Percentiles rank a stretch among this genome's conserved stretches.
phyloP scores from a whole-genome alignment of 2,888 invertebrate species.

The Steinernema carpocapsae region DNA sequence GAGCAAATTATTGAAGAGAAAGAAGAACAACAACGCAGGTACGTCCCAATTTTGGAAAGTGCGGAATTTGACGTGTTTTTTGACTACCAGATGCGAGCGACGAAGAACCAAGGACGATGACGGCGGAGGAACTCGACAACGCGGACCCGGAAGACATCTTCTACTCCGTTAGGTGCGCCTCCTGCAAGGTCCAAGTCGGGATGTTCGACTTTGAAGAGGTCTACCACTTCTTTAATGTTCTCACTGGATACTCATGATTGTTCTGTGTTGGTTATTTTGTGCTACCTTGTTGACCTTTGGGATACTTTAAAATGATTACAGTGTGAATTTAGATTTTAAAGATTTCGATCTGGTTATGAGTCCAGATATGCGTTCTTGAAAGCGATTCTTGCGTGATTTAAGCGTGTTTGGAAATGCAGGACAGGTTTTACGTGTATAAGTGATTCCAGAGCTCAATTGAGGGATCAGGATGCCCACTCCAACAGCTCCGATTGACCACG shows the following conservation, averaged over 20 bases:
- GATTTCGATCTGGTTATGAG: too few relatives aligned
- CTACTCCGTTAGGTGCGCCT: slow-evolving; percentile 73
- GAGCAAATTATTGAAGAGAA: slow-evolving; percentile 30
- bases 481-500: slow-evolving; percentile 37
- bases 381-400: too few relatives aligned
- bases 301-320: too few relatives aligned
- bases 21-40: slow-evolving; percentile 60
- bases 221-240: slow-evolving; percentile 75
- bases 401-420: too few relatives aligned
- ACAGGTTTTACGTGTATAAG: not conserved
- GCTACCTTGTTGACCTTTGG: slow-evolving; percentile 8
- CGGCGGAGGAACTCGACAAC: not conserved
- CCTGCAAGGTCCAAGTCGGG: slow-evolving; percentile 74
- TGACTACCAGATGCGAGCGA: not conserved
- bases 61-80: not conserved
- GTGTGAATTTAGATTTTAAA: too few relatives aligned
- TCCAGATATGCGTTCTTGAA: too few relatives aligned
- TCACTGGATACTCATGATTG: slow-evolving; percentile 71
- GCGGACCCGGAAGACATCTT: slow-evolving; percentile 69
- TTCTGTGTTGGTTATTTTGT: slow-evolving; percentile 20
- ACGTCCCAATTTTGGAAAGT: slow-evolving; percentile 45
- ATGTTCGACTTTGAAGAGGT: slow-evolving; percentile 74
- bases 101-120: not conserved
- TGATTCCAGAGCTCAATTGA: not conserved
- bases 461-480: not conserved